phyloP scores from a whole-genome alignment of 35 echinoderm and acorn worm genomes.

The Patiria miniata region DNA sequence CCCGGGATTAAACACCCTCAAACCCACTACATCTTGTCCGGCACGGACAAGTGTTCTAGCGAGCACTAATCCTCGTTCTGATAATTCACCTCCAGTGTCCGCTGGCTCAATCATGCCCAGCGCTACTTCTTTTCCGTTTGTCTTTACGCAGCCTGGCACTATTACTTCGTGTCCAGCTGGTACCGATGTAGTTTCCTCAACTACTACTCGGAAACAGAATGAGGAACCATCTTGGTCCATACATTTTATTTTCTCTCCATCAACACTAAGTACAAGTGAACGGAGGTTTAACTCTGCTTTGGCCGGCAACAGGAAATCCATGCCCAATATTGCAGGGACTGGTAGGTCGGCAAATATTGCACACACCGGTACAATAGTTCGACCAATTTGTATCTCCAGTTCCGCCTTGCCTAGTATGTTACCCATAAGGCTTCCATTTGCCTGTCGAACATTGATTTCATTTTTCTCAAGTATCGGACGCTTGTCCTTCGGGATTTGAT shows the following conservation, averaged over 20 bases:
- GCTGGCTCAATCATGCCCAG: neutral
- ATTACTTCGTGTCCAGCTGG: constrained; percentile 29
- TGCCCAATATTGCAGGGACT: neutral
- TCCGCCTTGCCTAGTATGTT: neutral
- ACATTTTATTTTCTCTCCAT: constrained; percentile 8
- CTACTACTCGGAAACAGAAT: constrained; percentile 1
- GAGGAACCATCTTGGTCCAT: neutral
- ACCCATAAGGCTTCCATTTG: neutral
- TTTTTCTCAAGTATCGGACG: neutral
- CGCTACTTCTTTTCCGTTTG: neutral
- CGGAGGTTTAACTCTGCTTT: neutral
- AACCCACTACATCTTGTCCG: neutral
- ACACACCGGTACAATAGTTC: neutral
- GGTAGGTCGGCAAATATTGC: neutral
- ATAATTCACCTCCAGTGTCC: neutral
- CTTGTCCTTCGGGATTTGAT: neutral
- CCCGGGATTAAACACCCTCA: constrained; percentile 35
- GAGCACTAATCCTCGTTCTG: neutral
- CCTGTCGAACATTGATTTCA: neutral
- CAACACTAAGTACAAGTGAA: neutral
- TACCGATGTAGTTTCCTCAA: neutral
- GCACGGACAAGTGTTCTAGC: neutral
- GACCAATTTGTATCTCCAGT: neutral
- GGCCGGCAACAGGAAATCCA: neutral
- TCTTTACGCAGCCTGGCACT: neutral